phyloP scores from a whole-genome alignment of 2,888 invertebrate species.

The Plagodis dolabraria region DNA sequence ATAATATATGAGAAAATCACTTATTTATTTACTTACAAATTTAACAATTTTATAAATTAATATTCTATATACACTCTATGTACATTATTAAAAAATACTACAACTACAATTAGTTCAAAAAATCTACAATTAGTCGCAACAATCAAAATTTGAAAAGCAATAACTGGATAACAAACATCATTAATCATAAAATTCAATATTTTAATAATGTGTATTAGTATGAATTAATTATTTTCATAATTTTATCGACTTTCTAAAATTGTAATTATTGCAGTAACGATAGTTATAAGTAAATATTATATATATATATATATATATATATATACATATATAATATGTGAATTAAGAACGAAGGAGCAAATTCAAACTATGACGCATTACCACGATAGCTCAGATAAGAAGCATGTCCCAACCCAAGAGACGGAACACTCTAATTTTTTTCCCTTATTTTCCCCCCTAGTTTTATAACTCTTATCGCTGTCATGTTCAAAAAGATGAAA shows the following conservation, averaged over 20 bases:
- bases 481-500: too few species aligned
- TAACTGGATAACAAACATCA: slow-evolving; percentile 6
- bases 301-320: too few species aligned
- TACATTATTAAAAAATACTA: slow-evolving; percentile 17
- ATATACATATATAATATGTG: too few species aligned
- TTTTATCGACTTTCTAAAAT: not conserved
- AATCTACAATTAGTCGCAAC: slow-evolving; percentile 4
- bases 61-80: slow-evolving; percentile 31
- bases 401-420: too few species aligned
- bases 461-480: too few species aligned
- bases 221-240: not conserved
- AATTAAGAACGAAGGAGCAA: not conserved
- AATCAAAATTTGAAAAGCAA: slow-evolving; percentile 11
- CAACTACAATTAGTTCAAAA: slow-evolving; percentile 17
- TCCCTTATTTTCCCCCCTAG: too few species aligned
- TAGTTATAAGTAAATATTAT: not conserved
- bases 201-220: not conserved
- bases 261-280: not conserved
- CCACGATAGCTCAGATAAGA: too few species aligned
- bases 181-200: not conserved
- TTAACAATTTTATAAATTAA: slow-evolving; percentile 38
- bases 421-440: too few species aligned
- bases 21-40: slow-evolving; percentile 39
- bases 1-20: slow-evolving; percentile 27
- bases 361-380: too few species aligned